Evolutionary conservation across 2,113 vertebrate species (phyloP), one percentile per base, ranked within the genome.

Genomic region (Dendropsophus ebraccatus): DNA sequence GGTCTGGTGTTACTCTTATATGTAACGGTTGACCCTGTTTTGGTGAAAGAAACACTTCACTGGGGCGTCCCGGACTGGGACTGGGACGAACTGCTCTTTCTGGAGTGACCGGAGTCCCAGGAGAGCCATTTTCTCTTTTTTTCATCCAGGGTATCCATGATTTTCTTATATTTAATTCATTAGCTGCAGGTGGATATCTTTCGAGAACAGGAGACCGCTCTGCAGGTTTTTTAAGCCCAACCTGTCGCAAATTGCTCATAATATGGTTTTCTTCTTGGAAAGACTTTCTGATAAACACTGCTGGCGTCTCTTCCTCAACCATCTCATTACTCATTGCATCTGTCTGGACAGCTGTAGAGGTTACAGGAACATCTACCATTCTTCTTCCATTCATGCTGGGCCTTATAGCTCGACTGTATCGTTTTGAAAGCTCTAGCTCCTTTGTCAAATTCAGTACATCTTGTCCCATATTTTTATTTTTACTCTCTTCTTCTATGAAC

Each of bases 211-310:
- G 94, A 50, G 93, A 92, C 41, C 95, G 91, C 50, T 96, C 95
- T 7, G 90, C 75, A 0, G 96, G 95, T 74, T 95, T 97, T 88
- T 95, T 98, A 19, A 97, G 88, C 23, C 94, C 94, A 12, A 93
- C 96, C 47, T 98, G 96, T 1, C 97, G 94, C 77, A 99, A 93
- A 82, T 97, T 97, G 88, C 94, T 99, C 98, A 99, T 99, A 1
- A 99, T 93, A 41, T 97, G 96, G 87, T 99, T 97, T 85, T 99
- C 98, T 86, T 99, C 98, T 70, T 96, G 96, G 82, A 99, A 96
- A 0, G 97, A 98, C 73, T 98, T 96, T 52, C 94, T 93, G 79
- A 99, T 99, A 58, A 99, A 99, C 1, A 97, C 96, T 0, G 97
- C 97, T 0, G 97, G 92, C 0, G 96, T 97, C 77, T 98, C 96